These are phyloP conservation scores for Rhinopomastus cyanomelas DNA, from an alignment of 2,113 vertebrate genomes.

Conservation along the genomic window DNA sequence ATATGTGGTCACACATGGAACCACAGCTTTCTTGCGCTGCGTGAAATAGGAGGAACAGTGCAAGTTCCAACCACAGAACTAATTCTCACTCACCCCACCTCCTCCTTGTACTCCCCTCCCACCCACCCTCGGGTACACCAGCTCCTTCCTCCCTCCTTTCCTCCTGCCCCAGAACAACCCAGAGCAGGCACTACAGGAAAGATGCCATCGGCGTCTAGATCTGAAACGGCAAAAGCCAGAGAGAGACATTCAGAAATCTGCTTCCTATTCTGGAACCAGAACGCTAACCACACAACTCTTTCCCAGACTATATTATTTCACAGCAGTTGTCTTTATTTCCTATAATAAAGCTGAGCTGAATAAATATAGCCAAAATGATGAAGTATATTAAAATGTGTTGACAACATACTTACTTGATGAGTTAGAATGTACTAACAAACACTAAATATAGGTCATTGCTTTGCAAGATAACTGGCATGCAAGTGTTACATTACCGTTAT, in stretches of 20 bases:
- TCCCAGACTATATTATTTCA: background rate
- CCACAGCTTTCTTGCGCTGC: background rate
- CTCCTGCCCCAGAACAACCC: background rate
- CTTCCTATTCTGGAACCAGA: background rate
- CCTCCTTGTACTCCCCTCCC: background rate
- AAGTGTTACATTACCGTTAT: conserved; percentile 72
- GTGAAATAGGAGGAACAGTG: background rate
- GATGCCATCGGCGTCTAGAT: background rate
- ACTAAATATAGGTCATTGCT: conserved; percentile 72
- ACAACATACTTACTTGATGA: conserved; percentile 65
- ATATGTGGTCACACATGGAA: conserved; percentile 49
- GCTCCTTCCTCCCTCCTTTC: background rate
- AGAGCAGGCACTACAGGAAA: background rate
- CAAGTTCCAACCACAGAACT: background rate
- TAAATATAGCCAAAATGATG: conserved; percentile 62
- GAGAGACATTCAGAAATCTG: background rate
- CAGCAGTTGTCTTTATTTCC: conserved; percentile 33
- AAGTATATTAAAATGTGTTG: conserved; percentile 75
- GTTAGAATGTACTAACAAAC: conserved; percentile 61
- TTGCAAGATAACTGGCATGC: conserved; percentile 64
- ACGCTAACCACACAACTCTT: background rate
- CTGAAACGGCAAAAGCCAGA: background rate
- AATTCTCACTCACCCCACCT: background rate
- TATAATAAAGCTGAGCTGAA: conserved; percentile 32
- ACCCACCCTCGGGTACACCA: background rate